These are phyloP conservation scores for Clarias magur DNA, from an alignment of 2,113 vertebrate genomes.

Conservation along the genomic window DNA sequence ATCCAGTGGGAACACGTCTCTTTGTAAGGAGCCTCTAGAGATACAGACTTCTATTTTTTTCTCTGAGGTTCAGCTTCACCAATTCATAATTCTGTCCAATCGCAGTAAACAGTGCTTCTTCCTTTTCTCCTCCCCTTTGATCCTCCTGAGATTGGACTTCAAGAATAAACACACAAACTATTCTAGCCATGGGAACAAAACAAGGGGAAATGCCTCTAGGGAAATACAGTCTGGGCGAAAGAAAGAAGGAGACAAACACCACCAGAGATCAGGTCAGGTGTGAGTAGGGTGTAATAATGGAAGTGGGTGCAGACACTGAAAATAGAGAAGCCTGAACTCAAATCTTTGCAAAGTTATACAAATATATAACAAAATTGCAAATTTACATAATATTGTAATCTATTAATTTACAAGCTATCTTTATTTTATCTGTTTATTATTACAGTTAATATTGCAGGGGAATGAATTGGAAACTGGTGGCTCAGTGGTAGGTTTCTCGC, in stretches of 20 bases:
- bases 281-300: neutral
- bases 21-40: conserved; percentile 7
- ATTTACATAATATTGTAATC: neutral
- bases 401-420: neutral
- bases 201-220: neutral
- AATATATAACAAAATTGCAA: neutral
- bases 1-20: conserved; percentile 22
- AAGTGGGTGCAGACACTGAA: neutral
- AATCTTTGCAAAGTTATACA: neutral
- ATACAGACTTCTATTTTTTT: conserved; percentile 4
- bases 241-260: neutral
- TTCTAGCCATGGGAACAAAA: conserved; percentile 8
- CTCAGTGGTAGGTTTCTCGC: too few species aligned
- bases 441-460: neutral
- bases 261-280: neutral
- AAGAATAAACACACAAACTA: conserved; percentile 17
- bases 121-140: conserved; percentile 2
- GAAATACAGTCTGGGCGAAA: neutral
- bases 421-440: neutral
- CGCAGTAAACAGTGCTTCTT: conserved; percentile 7
- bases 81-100: conserved; percentile 37
- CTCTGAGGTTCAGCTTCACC: neutral
- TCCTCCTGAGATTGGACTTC: conserved; percentile 10
- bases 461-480: too few species aligned
- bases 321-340: neutral